A percentile compares a stretch with the other conserved stretches of the same genome.
These are phyloP conservation scores for Danio tinwini DNA, from an alignment of 2,797 vertebrate species.

Conservation along the genomic window DNA sequence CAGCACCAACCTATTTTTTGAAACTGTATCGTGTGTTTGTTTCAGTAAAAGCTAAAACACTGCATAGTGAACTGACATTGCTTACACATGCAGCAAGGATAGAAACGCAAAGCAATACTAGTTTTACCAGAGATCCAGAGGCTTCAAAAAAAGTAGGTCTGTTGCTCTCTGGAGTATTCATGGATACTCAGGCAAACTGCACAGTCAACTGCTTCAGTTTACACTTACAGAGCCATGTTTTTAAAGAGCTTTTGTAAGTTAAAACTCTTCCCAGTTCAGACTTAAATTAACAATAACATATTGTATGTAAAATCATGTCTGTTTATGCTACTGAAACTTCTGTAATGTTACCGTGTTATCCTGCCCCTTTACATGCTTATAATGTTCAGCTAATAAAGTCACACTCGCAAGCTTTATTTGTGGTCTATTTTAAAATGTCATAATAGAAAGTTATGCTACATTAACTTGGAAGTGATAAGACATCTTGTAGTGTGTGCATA, in stretches of 20 bases:
- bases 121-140: neutral
- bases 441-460: neutral
- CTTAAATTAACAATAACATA: neutral
- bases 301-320: slow-evolving; percentile 13
- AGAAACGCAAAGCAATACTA: slow-evolving; percentile 20
- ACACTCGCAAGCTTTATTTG: neutral
- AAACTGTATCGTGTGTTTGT: neutral
- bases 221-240: neutral
- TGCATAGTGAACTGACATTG: neutral
- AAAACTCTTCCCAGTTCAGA: neutral
- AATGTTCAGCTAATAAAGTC: neutral
- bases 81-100: neutral
- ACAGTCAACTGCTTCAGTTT: neutral
- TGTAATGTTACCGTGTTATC: slow-evolving; percentile 28
- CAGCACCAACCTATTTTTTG: no score
- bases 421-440: neutral
- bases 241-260: neutral
- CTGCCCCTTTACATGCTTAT: neutral
- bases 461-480: neutral
- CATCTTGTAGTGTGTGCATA: neutral
- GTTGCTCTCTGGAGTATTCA: slow-evolving; percentile 1
- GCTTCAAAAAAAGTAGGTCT: neutral
- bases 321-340: slow-evolving; percentile 39
- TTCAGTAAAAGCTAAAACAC: neutral
- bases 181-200: neutral